These are phyloP conservation scores for Pinctada fucata DNA, from an alignment of 2,888 invertebrate species.

Conservation along the genomic window DNA sequence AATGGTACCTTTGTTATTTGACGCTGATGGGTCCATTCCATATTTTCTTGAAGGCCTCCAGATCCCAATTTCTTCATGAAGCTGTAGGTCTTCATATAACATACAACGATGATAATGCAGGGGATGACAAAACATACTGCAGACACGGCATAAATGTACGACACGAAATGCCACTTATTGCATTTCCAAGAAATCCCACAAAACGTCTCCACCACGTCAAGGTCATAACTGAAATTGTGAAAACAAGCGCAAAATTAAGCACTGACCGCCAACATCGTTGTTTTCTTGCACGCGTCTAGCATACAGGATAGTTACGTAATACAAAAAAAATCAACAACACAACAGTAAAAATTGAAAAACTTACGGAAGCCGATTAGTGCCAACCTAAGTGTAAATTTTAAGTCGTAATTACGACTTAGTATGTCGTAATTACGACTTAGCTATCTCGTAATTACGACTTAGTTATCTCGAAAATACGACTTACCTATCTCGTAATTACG, in stretches of 20 bases:
- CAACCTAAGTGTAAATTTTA: too few species aligned
- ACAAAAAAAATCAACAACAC: background rate
- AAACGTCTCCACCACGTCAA: constrained; percentile 38
- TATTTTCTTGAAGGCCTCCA: constrained; percentile 49
- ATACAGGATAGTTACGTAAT: background rate
- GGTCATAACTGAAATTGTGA: constrained; percentile 45
- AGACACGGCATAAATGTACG: constrained; percentile 42
- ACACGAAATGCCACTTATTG: constrained; percentile 25
- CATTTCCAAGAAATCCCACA: constrained; percentile 40
- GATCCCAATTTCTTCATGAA: constrained; percentile 44
- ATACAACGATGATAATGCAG: constrained; percentile 33
- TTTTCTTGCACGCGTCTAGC: background rate
- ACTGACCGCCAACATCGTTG: background rate
- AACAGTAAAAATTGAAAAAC: background rate
- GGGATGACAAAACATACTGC: constrained; percentile 43
- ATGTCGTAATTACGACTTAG: too few species aligned
- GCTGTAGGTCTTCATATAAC: constrained; percentile 46
- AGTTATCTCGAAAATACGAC: too few species aligned
- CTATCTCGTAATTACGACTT: too few species aligned
- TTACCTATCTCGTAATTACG: too few species aligned
- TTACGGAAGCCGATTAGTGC: too few species aligned
- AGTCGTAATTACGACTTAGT: too few species aligned
- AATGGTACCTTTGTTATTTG: constrained; percentile 47
- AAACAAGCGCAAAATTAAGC: too few species aligned
- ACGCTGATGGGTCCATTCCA: constrained; percentile 55